These are phyloP conservation scores for Diarsia dahlii DNA, from an alignment of 2,888 invertebrate species.

Conservation along the genomic window DNA sequence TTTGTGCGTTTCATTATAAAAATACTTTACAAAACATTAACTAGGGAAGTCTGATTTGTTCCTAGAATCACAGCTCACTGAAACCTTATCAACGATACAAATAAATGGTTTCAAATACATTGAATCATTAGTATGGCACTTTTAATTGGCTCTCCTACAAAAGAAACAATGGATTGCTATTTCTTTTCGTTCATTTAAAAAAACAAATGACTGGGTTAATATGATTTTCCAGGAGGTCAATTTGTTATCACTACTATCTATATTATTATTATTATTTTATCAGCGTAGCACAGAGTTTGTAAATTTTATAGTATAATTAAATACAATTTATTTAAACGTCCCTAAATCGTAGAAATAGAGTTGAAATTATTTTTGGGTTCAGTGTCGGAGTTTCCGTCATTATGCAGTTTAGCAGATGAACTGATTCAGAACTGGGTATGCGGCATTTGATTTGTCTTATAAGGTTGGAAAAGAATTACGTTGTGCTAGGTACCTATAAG, in stretches of 20 bases:
- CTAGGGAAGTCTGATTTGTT: slow-evolving; percentile 14
- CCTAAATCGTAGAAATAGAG: slow-evolving; percentile 33
- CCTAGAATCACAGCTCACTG: background rate
- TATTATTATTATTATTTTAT: no score
- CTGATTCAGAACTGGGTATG: slow-evolving; percentile 28
- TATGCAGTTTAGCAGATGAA: slow-evolving; percentile 44
- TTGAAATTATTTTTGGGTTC: slow-evolving; percentile 26
- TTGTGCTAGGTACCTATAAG: no score
- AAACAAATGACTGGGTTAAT: slow-evolving; percentile 2
- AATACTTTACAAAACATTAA: slow-evolving; percentile 20
- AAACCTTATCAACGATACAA: background rate
- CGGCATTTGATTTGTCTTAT: no score
- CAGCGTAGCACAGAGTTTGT: slow-evolving; percentile 21
- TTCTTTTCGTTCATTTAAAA: background rate
- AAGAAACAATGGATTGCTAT: slow-evolving; percentile 17
- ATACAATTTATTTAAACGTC: slow-evolving; percentile 21
- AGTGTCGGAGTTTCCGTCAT: slow-evolving; percentile 42
- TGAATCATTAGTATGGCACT: background rate
- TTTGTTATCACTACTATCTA: slow-evolving; percentile 55
- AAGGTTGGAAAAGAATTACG: no score
- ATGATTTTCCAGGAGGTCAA: slow-evolving; percentile 52
- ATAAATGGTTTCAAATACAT: slow-evolving; percentile 7
- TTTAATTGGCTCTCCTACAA: background rate
- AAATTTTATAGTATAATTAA: slow-evolving; percentile 27
- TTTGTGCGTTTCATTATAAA: slow-evolving; percentile 14